Base-by-base conservation (phyloP, 2,113 vertebrate species). In the Peromyscus californicus region DNA sequence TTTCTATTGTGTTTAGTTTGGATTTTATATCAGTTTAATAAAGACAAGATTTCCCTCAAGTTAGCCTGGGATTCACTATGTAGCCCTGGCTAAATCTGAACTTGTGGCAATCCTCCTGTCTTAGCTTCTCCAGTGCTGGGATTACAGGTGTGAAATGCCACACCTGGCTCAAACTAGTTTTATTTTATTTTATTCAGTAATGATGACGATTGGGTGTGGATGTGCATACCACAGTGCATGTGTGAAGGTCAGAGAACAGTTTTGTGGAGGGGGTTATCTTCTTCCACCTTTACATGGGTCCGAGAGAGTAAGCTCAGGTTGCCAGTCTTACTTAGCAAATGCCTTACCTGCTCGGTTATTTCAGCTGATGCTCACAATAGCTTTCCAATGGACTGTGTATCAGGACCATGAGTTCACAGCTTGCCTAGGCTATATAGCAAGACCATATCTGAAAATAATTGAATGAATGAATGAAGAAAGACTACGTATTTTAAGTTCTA, bases 401-500 rank as follows among this genome's bases (percentile, higher is more conserved):
- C 29, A 85, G 59, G 59, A 85, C 29, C 24, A 17, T 39, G 24
- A 65, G 59, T 45, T 65, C 39, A 65, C 7, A 63, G 59, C 11
- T 39, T 63, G 39, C 24, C n/a, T 45, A 45, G 39, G 24, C 33
- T 59, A 3, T 7, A 82, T 11, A 82, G 51, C 8, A 36, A 54
- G 51, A n/a, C 51, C 51, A 57, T 22, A 80, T n/a, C 51, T 80
- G 51, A 80, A 80, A 57, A 82, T 80, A 82, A 57, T 10, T 3
- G 3, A 19, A 48, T 79, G 17, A 57, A 54, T 57, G 33, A 36
- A 54, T 80, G 29, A 67, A 31, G 65, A 54, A 36, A 26, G 22
- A 31, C 39, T 17, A 36, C 76, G 17, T 45, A 94, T 90, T 89
- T 96, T 59, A 91, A 91, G 79, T 88, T 54, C 16, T 31, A 95